Conservation (phyloP, 2,888 invertebrate species). For the Punctoribates punctum region DNA sequence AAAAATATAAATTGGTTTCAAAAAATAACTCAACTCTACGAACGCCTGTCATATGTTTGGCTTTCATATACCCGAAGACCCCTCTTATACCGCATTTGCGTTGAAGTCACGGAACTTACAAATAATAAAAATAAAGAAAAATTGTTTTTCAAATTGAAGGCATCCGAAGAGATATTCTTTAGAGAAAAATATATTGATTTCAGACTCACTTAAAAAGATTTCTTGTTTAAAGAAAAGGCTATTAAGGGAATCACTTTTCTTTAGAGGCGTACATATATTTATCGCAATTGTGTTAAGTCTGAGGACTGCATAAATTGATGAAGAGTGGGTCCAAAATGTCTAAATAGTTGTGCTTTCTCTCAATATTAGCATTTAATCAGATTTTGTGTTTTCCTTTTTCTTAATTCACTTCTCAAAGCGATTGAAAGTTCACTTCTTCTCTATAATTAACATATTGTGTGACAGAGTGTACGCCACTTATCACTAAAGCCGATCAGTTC, state of each 20-base stretch:
- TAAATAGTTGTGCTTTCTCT: neutral
- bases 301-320: neutral
- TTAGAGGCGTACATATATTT: conserved; percentile 31
- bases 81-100: neutral
- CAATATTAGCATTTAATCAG: neutral
- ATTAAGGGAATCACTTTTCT: conserved; percentile 21
- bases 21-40: too few species aligned
- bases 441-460: conserved; percentile 2
- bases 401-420: neutral
- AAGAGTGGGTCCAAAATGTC: neutral
- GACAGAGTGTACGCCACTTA: conserved; percentile 25
- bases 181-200: conserved; percentile 27
- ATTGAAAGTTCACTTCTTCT: neutral
- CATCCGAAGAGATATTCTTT: neutral
- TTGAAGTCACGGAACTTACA: conserved; percentile 29
- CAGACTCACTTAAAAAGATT: conserved; percentile 19
- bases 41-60: neutral
- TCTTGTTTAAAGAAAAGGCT: conserved; percentile 15
- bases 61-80: neutral
- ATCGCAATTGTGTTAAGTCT: neutral
- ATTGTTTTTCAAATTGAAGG: neutral
- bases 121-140: neutral
- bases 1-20: too few species aligned
- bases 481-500: neutral
- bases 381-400: conserved; percentile 8